Evolutionary conservation across 2,888 invertebrate species (phyloP).

Genomic region (Macaria liturata): DNA sequence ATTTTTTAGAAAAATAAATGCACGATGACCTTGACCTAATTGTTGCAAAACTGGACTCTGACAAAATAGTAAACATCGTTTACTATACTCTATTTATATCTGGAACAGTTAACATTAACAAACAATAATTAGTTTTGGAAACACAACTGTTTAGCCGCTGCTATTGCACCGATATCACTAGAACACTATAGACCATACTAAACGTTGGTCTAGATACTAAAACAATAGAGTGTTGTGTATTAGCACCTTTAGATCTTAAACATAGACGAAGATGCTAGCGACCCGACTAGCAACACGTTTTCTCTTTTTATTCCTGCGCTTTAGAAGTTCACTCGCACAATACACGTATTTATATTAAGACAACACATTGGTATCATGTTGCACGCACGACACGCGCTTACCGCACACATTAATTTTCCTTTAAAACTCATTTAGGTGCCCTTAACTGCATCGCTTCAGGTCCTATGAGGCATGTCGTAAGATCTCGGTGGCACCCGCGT

Average conservation of each 20-base stretch:
- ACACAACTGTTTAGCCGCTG: conserved; percentile 7
- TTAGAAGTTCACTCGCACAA: conserved; percentile 31
- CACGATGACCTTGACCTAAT: conserved; percentile 78
- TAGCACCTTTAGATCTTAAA: conserved; percentile 21
- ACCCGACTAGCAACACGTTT: conserved; percentile 22
- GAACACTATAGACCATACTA: conserved; percentile 10
- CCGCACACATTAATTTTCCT: conserved; percentile 58
- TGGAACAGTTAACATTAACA: conserved; percentile 27
- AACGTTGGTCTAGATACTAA: conserved; percentile 10
- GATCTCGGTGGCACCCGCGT: conserved; percentile 21
- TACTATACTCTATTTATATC: conserved; percentile 46
- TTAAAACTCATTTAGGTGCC: conserved; percentile 60
- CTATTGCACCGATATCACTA: conserved; percentile 8
- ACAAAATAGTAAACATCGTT: conserved; percentile 40
- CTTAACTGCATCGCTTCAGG: conserved; percentile 74
- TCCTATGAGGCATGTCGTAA: conserved; percentile 61
- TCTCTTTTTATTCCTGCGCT: conserved; percentile 30
- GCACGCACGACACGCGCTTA: conserved; percentile 43
- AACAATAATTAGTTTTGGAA: conserved; percentile 16
- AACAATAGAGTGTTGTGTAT: conserved; percentile 18
- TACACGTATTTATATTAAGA: conserved; percentile 29
- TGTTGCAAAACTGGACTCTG: conserved; percentile 48
- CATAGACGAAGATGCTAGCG: conserved; percentile 24
- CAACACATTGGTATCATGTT: conserved; percentile 31
- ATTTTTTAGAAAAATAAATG: conserved; percentile 37